Evolutionary conservation across 2,113 vertebrate species (phyloP), one percentile per base, ranked within the genome.

Genomic region (Xiphorhynchus elegans): DNA sequence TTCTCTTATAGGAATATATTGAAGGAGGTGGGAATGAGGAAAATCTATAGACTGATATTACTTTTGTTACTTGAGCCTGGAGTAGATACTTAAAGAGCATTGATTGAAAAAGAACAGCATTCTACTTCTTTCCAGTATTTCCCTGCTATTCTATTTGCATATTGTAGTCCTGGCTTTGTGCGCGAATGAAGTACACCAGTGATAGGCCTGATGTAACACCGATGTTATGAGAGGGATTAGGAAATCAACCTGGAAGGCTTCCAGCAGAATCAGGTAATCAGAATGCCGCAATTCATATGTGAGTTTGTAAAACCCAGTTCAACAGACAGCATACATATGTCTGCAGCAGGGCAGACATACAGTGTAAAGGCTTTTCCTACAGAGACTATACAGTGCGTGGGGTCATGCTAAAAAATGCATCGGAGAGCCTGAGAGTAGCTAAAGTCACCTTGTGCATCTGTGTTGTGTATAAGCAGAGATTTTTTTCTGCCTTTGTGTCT

Each of bases 241-340:
- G 68, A 86, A 62, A 88, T 44, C 44, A 50, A 5, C 59, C 82
- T 90, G 55, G 59, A 94, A 64, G 21, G 15, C 49, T 94, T 82
- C 84, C 73, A 84, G 52, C 37, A 89, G 33, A 72, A 75, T 75
- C 60, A 89, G 58, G 78, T 78, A 81, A 64, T 69, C 60, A 68
- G 40, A 37, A 79, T 73, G 49, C 58, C 87, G 69, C n/a, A 37
- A 49, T 69, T 92, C 49, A 56, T 33, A 19, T 1, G 0, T 28
- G 40, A 89, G 62, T 37, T 74, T 89, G 47, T 23, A 53, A 83
- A 91, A 63, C 10, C 28, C 67, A 53, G 5, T 39, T 78, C 77
- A 82, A 47, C 40, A 74, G 31, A 37, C 14, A 89, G 56, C 28
- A 35, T 10, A 11, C 7, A 2, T 13, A 5, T 13, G 6, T 37